phyloP scores from a whole-genome alignment of 2,888 invertebrate species.

The Mesorhabditis spiculigera region DNA sequence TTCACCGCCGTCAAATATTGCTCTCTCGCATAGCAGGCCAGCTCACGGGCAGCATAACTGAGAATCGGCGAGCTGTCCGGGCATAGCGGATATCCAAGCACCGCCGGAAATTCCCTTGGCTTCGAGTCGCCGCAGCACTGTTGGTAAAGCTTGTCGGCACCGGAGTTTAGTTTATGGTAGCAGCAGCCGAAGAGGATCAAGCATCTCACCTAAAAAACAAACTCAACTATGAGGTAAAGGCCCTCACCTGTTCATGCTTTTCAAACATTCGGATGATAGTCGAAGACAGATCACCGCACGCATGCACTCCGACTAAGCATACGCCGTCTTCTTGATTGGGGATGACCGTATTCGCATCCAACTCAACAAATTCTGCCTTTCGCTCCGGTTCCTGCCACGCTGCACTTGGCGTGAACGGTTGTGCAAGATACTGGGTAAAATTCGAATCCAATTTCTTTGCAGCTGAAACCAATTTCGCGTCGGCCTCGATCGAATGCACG shows the following conservation, averaged over 20 bases:
- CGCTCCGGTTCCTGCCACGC: background rate
- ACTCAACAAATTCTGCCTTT: background rate
- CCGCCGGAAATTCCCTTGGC: no score
- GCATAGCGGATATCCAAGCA: background rate
- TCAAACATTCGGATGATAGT: conserved; percentile 1
- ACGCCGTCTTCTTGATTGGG: background rate
- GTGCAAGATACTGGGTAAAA: background rate
- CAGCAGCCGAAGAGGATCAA: conserved; percentile 1
- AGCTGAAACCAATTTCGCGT: background rate
- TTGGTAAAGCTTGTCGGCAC: conserved; percentile 4
- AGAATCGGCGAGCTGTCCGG: background rate
- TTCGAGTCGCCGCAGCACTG: background rate
- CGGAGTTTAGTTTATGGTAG: conserved; percentile 1
- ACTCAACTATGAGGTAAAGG: no score
- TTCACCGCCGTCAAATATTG: background rate
- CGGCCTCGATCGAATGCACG: background rate
- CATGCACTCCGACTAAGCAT: background rate
- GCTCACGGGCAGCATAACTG: background rate
- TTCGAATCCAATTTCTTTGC: background rate
- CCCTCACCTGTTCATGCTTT: background rate
- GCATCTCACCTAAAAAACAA: background rate
- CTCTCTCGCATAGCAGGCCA: background rate
- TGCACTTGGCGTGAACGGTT: background rate
- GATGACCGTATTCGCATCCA: background rate
- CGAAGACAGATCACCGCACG: conserved; percentile 1